Conservation (phyloP, 2,113 vertebrate genomes). For the Tenebrosternarchus preto region DNA sequence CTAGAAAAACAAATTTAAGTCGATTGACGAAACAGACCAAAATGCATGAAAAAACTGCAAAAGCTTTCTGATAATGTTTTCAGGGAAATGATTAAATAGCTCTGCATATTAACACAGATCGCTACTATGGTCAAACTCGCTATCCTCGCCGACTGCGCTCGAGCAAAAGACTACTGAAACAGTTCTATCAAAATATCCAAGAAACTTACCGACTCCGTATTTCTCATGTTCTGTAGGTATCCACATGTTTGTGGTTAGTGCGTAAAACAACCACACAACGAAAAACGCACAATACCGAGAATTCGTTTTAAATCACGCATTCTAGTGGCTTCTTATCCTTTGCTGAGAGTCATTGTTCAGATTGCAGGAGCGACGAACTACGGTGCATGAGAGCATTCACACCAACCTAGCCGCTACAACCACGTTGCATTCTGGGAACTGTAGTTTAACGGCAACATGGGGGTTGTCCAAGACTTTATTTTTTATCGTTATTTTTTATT, state of each 20-base stretch:
- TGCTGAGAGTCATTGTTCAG: constrained; percentile 77
- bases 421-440: constrained; percentile 67
- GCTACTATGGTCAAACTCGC: constrained; percentile 21
- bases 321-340: constrained; percentile 66
- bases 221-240: constrained; percentile 96
- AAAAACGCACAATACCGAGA: constrained; percentile 56
- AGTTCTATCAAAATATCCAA: constrained; percentile 34
- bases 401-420: constrained; percentile 31
- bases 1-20: neutral
- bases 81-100: too few relatives aligned
- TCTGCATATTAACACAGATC: too few relatives aligned
- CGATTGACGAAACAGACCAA: neutral
- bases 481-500: neutral
- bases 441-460: constrained; percentile 59
- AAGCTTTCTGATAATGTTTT: neutral
- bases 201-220: constrained; percentile 96
- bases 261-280: constrained; percentile 58
- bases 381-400: constrained; percentile 33
- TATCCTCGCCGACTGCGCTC: neutral
- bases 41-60: neutral
- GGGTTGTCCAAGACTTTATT: neutral
- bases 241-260: constrained; percentile 82
- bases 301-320: constrained; percentile 62
- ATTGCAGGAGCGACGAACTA: constrained; percentile 62
- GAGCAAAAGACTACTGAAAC: neutral